Conservation (phyloP, 2,888 invertebrate genomes). For the Habroteleia sp. region DNA sequence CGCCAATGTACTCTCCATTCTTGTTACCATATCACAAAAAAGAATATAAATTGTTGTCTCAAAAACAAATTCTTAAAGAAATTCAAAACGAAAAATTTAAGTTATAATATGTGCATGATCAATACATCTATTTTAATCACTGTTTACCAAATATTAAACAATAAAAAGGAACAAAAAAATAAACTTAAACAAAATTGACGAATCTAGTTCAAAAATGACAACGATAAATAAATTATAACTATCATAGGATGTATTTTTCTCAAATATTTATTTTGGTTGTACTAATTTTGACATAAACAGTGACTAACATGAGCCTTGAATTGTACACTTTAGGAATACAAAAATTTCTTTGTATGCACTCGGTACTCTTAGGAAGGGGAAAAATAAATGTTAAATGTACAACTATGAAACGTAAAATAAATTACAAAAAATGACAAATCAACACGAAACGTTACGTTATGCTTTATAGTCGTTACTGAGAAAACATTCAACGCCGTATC, state of each 20-base stretch:
- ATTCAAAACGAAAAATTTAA: neutral
- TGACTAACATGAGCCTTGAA: conserved; percentile 60
- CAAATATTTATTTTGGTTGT: conserved; percentile 58
- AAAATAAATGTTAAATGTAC: conserved; percentile 41
- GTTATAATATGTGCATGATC: neutral
- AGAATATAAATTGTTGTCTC: too few relatives aligned
- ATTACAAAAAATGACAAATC: conserved; percentile 48
- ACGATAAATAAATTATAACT: conserved; percentile 36
- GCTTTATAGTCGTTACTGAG: conserved; percentile 59
- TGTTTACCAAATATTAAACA: conserved; percentile 32
- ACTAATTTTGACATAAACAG: conserved; percentile 61
- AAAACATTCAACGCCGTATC: conserved; percentile 71
- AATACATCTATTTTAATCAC: conserved; percentile 32
- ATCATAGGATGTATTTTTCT: conserved; percentile 37
- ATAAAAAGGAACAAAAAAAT: neutral
- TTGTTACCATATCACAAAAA: too few relatives aligned
- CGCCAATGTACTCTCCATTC: too few relatives aligned
- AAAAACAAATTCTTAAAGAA: too few relatives aligned
- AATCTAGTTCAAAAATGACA: conserved; percentile 38
- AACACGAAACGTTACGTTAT: conserved; percentile 37
- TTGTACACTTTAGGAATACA: conserved; percentile 55
- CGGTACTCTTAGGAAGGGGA: conserved; percentile 26
- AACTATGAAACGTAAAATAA: conserved; percentile 48
- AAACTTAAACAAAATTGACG: conserved; percentile 65
- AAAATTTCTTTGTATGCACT: conserved; percentile 52